Evolutionary conservation across 2,797 vertebrate genomes (phyloP).

Genomic region (Telmatherina bonti): DNA sequence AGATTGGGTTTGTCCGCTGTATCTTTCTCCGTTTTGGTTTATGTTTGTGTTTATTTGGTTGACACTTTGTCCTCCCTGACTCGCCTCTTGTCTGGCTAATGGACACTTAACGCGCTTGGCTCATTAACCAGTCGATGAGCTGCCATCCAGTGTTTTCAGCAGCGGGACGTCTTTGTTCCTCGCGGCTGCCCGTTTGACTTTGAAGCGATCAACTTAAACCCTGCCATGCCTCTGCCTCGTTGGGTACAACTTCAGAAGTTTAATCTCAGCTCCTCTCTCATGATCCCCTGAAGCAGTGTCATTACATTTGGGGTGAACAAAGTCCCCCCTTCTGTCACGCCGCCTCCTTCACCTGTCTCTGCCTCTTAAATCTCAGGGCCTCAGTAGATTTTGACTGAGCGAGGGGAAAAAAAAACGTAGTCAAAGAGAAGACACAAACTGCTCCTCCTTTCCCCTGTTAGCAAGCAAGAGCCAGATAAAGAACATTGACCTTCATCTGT

Average conservation of each 20-base stretch:
- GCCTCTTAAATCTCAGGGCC: conserved; percentile 86
- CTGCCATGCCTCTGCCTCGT: conserved; percentile 11
- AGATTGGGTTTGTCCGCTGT: conserved; percentile 17
- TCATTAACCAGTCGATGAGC: conserved; percentile 40
- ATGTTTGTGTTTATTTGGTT: conserved; percentile 22
- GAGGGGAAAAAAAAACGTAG: conserved; percentile 54
- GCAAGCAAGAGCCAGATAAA: too few species aligned
- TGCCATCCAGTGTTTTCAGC: conserved; percentile 22
- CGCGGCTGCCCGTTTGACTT: conserved; percentile 43
- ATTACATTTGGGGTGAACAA: conserved; percentile 30
- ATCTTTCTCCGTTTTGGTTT: conserved; percentile 40
- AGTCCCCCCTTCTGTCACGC: conserved; percentile 25
- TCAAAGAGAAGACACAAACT: conserved; percentile 42
- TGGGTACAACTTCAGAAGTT: conserved; percentile 15
- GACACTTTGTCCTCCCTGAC: conserved; percentile 21
- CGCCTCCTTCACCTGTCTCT: conserved; percentile 60
- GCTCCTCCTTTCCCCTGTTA: conserved; percentile 57
- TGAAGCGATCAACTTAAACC: conserved; percentile 58
- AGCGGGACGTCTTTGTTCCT: conserved; percentile 38
- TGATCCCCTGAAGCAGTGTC: conserved; percentile 14
- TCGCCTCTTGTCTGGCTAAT: conserved; percentile 24
- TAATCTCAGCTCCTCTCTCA: conserved; percentile 10
- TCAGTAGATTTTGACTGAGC: conserved; percentile 73
- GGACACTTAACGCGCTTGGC: conserved; percentile 38
- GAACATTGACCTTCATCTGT: conserved; percentile 21